Percentiles rank a stretch among this genome's conserved stretches.
These are phyloP conservation scores for Triplophysa bombifrons DNA, from an alignment of 2,797 vertebrate genomes.

Conservation along the genomic window DNA sequence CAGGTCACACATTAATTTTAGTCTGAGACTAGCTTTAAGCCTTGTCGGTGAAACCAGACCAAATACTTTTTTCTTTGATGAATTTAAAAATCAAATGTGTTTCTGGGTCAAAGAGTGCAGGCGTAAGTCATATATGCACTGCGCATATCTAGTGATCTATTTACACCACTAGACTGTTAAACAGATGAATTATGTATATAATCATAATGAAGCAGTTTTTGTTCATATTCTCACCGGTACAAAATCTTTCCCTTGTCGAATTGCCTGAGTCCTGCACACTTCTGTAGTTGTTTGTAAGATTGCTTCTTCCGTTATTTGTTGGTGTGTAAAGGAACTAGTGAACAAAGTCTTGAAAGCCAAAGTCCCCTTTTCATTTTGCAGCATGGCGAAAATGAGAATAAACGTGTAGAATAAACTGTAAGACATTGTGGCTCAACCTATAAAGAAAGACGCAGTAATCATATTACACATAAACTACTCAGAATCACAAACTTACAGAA, in stretches of 20 bases:
- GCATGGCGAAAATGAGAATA: conserved; percentile 18
- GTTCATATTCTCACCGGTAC: conserved; percentile 11
- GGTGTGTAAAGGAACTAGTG: conserved; percentile 15
- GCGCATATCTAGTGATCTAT: too few relatives aligned
- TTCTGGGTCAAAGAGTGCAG: too few relatives aligned
- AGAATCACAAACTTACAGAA: too few relatives aligned
- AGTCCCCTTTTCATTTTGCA: conserved; percentile 9
- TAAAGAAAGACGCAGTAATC: background rate
- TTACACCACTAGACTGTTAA: too few relatives aligned
- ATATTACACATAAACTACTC: background rate
- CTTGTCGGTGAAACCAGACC: too few relatives aligned
- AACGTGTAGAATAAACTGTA: background rate
- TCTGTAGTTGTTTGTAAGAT: conserved; percentile 49
- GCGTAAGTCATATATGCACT: too few relatives aligned
- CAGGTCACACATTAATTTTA: too few relatives aligned
- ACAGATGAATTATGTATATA: too few relatives aligned
- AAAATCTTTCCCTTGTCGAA: conserved; percentile 31
- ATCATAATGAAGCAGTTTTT: too few relatives aligned
- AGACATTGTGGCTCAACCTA: conserved; percentile 8
- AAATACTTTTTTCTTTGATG: too few relatives aligned
- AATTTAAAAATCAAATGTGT: too few relatives aligned
- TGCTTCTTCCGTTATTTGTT: conserved; percentile 39
- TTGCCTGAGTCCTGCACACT: conserved; percentile 40
- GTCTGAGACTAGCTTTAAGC: too few relatives aligned
- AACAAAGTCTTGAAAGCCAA: conserved; percentile 16